Conservation (phyloP, 2,113 vertebrate genomes). For the Perca fluviatilis region DNA sequence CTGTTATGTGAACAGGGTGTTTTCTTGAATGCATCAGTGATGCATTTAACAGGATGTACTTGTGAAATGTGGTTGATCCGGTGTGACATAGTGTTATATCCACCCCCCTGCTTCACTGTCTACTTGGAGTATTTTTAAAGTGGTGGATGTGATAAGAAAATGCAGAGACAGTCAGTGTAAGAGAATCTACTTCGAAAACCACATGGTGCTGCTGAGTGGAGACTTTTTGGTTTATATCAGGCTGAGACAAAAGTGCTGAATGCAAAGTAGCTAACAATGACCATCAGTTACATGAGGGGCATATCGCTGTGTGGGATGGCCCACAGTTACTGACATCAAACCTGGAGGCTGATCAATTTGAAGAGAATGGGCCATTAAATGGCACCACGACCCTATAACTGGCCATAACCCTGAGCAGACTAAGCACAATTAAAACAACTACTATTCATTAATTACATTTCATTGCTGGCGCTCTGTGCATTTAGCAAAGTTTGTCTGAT, state of each 20-base stretch:
- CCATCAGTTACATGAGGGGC: constrained; percentile 55
- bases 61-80: constrained; percentile 30
- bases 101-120: neutral
- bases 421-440: constrained; percentile 62
- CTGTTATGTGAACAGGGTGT: neutral
- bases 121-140: constrained; percentile 33
- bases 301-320: constrained; percentile 45
- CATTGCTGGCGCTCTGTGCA: neutral
- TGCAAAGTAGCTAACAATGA: constrained; percentile 52
- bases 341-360: constrained; percentile 60
- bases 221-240: constrained; percentile 58
- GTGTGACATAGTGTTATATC: constrained; percentile 14
- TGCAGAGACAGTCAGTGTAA: constrained; percentile 57
- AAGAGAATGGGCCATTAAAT: constrained; percentile 64
- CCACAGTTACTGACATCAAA: constrained; percentile 57
- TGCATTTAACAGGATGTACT: constrained; percentile 32
- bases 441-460: constrained; percentile 34
- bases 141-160: constrained; percentile 64
- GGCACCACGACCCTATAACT: constrained; percentile 29
- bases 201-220: constrained; percentile 68
- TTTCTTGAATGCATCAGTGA: constrained; percentile 31
- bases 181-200: constrained; percentile 56
- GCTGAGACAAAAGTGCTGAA: constrained; percentile 70
- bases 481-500: constrained; percentile 5
- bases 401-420: constrained; percentile 53